Evolutionary conservation across 2,888 invertebrate genomes (phyloP).

Genomic region (Suillia variegata): DNA sequence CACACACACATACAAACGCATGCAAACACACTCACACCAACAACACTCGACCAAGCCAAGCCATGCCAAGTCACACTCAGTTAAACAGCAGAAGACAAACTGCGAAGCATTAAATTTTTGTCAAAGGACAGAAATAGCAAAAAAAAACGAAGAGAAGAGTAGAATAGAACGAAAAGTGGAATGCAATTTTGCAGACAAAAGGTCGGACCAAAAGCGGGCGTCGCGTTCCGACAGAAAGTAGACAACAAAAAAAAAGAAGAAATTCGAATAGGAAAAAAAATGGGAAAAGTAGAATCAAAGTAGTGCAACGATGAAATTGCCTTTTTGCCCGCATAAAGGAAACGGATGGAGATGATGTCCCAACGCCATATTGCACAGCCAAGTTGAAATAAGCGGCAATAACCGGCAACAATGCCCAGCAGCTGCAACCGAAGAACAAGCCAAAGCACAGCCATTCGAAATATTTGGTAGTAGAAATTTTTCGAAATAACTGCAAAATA

Average conservation of each 20-base stretch:
- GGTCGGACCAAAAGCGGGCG: not conserved
- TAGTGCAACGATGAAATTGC: not conserved
- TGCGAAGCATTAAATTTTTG: slow-evolving; percentile 49
- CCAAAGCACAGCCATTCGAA: too few relatives aligned
- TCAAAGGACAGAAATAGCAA: slow-evolving; percentile 38
- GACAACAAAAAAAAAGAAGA: not conserved
- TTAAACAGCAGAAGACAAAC: slow-evolving; percentile 40
- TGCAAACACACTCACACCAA: not conserved
- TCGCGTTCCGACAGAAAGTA: not conserved
- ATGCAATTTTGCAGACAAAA: slow-evolving; percentile 5
- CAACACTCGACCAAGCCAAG: not conserved
- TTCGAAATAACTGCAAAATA: too few relatives aligned
- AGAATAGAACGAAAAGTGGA: slow-evolving; percentile 2
- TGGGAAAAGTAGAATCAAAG: not conserved
- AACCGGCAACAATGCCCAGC: not conserved
- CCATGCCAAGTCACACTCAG: slow-evolving; percentile 3
- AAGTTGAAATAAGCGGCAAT: not conserved
- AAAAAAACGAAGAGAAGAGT: too few relatives aligned
- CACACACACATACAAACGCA: not conserved
- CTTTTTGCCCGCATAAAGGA: not conserved
- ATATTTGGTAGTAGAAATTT: too few relatives aligned
- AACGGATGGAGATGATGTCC: not conserved
- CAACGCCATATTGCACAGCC: slow-evolving; percentile 3
- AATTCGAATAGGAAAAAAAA: not conserved
- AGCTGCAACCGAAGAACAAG: not conserved